phyloP scores from a whole-genome alignment of 2,113 vertebrate species.

The Archocentrus centrarchus region DNA sequence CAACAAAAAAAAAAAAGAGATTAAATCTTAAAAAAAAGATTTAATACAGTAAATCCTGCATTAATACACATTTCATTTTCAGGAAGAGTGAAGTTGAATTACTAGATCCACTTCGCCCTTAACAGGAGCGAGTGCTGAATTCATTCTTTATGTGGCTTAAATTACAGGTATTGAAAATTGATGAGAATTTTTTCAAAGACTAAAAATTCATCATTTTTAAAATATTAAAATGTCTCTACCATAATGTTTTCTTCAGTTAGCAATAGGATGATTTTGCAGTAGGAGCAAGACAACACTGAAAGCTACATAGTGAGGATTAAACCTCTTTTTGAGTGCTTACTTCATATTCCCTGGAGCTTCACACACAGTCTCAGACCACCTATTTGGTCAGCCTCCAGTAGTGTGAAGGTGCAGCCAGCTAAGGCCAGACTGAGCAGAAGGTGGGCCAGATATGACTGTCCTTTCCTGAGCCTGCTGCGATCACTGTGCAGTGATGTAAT shows the following conservation, averaged over 20 bases:
- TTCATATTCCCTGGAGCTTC: constrained; percentile 18
- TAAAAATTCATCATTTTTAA: not conserved
- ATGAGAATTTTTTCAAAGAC: not conserved
- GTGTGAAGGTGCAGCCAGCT: constrained; percentile 26
- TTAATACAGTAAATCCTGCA: not conserved
- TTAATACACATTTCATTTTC: not conserved
- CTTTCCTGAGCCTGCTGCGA: constrained; percentile 24
- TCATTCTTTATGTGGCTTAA: constrained; percentile 5
- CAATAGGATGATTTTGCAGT: not conserved
- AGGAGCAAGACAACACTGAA: not conserved
- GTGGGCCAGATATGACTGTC: constrained; percentile 30
- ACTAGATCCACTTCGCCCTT: not conserved
- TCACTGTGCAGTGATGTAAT: constrained; percentile 58
- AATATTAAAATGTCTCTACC: not conserved
- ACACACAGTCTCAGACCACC: constrained; percentile 31
- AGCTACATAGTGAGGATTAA: not conserved
- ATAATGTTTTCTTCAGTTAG: not conserved
- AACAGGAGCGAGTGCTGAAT: not conserved
- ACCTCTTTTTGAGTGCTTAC: not conserved
- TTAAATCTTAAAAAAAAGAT: not conserved
- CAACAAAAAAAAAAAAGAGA: not conserved
- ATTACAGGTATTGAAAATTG: constrained; percentile 4
- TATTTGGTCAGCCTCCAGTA: constrained; percentile 28
- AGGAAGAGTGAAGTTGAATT: not conserved
- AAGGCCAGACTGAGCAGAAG: constrained; percentile 10